Evolutionary conservation across 2,888 invertebrate species (phyloP).

Genomic region (Acrobasis consociella): DNA sequence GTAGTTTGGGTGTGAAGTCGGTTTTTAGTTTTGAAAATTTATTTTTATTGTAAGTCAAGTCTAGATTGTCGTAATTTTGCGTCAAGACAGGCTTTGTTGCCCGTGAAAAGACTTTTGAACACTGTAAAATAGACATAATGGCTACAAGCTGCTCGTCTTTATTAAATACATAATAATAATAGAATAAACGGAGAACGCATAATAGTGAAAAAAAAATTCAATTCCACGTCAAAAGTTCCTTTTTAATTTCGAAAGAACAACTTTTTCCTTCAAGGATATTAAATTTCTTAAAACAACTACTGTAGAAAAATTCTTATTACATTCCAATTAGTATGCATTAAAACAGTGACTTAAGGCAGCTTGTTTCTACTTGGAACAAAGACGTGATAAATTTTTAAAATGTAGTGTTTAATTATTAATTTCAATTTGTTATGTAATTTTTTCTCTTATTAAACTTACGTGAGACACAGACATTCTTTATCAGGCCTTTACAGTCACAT

Average conservation of each 20-base stretch:
- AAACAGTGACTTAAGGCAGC: neutral
- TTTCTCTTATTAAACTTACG: too few relatives aligned
- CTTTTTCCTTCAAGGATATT: neutral
- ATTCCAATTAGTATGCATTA: neutral
- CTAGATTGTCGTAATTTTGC: constrained; percentile 2
- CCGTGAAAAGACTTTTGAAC: too few relatives aligned
- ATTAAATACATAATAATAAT: too few relatives aligned
- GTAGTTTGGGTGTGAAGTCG: too few relatives aligned
- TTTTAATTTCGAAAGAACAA: neutral
- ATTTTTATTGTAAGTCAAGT: too few relatives aligned
- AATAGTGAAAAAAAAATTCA: neutral
- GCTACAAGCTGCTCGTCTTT: too few relatives aligned
- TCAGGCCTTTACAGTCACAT: too few relatives aligned
- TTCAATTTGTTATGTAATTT: too few relatives aligned
- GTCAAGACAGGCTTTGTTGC: neutral
- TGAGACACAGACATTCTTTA: too few relatives aligned
- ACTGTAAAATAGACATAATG: too few relatives aligned
- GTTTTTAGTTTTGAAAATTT: too few relatives aligned
- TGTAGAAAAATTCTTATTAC: neutral
- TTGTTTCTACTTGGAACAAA: neutral
- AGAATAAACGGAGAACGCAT: neutral
- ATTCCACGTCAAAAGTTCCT: neutral
- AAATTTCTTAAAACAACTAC: neutral
- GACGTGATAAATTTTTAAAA: neutral
- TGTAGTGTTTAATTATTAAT: too few relatives aligned